Conservation (phyloP, 1,140 invertebrate genomes). For the Neuroterus valhalla region DNA sequence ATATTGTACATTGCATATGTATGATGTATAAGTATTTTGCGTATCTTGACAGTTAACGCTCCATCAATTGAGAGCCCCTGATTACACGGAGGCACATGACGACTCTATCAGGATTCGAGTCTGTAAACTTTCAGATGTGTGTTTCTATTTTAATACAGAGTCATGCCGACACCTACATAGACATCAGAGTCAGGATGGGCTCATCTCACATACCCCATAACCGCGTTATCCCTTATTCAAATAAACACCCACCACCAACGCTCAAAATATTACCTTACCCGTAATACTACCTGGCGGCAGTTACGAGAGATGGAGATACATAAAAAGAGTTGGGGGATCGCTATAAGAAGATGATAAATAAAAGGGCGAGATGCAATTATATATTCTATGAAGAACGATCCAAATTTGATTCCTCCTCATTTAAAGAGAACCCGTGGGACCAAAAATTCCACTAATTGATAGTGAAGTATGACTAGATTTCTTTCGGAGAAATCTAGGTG, state of each 20-base stretch:
- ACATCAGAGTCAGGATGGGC: conserved; percentile 37
- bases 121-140: conserved; percentile 35
- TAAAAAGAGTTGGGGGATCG: conserved; percentile 35
- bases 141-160: conserved; percentile 38
- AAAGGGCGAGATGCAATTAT: background rate
- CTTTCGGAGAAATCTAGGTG: no score
- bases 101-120: conserved; percentile 59
- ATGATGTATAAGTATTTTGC: background rate
- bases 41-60: conserved; percentile 22
- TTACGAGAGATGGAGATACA: conserved; percentile 38
- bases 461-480: no score
- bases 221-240: conserved; percentile 57
- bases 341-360: conserved; percentile 32
- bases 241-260: conserved; percentile 55
- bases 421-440: no score
- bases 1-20: background rate
- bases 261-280: conserved; percentile 51
- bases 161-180: conserved; percentile 40
- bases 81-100: conserved; percentile 61
- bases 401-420: no score
- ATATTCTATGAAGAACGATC: no score
- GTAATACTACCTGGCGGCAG: conserved; percentile 49
- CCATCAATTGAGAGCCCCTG: conserved; percentile 62
- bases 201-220: conserved; percentile 44
- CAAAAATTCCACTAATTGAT: no score